These are phyloP conservation scores for Acholoe squamosa DNA, from an alignment of 2,888 invertebrate species.

Conservation along the genomic window DNA sequence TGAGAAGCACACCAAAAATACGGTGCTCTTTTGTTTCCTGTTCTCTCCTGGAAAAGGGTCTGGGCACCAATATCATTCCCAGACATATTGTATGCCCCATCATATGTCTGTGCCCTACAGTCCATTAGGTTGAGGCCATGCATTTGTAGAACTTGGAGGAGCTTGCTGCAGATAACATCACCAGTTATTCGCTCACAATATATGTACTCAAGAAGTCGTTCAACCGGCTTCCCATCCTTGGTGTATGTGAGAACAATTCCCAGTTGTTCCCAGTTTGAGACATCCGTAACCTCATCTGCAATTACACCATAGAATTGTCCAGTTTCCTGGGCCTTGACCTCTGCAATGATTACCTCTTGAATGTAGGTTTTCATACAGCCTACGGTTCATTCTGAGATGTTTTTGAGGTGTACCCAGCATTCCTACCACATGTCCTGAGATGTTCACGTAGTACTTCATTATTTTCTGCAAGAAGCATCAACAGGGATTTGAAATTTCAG, in stretches of 20 bases:
- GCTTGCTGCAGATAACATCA: no score
- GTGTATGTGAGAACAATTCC: constrained; percentile 37
- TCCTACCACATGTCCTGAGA: constrained; percentile 50
- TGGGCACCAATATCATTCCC: constrained; percentile 34
- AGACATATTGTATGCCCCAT: constrained; percentile 64
- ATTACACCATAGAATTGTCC: constrained; percentile 51
- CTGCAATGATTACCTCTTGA: constrained; percentile 50
- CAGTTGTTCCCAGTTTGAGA: constrained; percentile 59
- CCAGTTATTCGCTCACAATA: no score
- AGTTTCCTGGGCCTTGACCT: constrained; percentile 44
- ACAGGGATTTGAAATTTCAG: not conserved
- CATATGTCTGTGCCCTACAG: constrained; percentile 58
- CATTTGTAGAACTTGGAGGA: not conserved
- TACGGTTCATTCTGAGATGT: constrained; percentile 62
- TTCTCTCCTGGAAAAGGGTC: no score
- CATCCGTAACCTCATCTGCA: constrained; percentile 59
- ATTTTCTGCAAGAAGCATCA: not conserved
- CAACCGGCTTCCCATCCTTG: constrained; percentile 41
- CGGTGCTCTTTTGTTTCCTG: no score
- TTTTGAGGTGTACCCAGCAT: constrained; percentile 64
- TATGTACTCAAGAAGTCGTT: no score
- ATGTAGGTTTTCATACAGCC: constrained; percentile 62
- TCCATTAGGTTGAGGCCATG: constrained; percentile 11
- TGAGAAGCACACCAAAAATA: no score
- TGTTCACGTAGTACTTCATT: constrained; percentile 59